These are phyloP conservation scores for Larimichthys polyactis DNA, from an alignment of 2,113 vertebrate genomes.

Conservation along the genomic window DNA sequence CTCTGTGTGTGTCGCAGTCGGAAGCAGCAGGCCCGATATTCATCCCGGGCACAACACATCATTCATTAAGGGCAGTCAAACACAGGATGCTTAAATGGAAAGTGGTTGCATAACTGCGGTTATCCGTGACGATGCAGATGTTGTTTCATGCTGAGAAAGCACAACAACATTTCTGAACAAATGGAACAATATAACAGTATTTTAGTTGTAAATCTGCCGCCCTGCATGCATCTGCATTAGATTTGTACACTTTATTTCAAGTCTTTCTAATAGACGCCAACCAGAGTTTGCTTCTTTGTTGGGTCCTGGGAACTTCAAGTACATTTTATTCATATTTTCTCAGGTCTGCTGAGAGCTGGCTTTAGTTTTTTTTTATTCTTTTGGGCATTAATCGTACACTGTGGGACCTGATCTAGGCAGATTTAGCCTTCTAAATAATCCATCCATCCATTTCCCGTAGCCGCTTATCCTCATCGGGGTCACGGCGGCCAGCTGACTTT, in stretches of 20 bases:
- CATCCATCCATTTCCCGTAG: too few species aligned
- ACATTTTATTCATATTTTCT: not conserved
- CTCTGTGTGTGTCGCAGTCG: not conserved
- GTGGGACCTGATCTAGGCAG: not conserved
- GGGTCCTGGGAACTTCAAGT: not conserved
- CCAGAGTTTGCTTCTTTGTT: conserved; percentile 15
- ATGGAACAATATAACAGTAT: not conserved
- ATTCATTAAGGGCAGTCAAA: conserved; percentile 31
- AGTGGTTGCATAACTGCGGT: conserved; percentile 48
- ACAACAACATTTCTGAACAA: not conserved
- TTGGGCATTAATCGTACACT: not conserved
- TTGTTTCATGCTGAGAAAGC: not conserved
- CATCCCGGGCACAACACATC: conserved; percentile 28
- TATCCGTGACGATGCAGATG: not conserved
- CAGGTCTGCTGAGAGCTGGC: not conserved
- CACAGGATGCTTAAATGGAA: conserved; percentile 43
- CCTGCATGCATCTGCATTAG: not conserved
- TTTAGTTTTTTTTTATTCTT: not conserved
- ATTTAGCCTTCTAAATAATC: not conserved
- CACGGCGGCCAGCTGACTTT: too few species aligned
- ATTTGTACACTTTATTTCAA: not conserved
- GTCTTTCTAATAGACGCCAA: not conserved
- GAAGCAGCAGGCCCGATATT: conserved; percentile 7
- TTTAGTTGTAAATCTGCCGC: not conserved
- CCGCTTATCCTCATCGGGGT: too few species aligned